These are phyloP conservation scores for Gallinago media DNA, from an alignment of 2,113 vertebrate species.

Conservation along the genomic window DNA sequence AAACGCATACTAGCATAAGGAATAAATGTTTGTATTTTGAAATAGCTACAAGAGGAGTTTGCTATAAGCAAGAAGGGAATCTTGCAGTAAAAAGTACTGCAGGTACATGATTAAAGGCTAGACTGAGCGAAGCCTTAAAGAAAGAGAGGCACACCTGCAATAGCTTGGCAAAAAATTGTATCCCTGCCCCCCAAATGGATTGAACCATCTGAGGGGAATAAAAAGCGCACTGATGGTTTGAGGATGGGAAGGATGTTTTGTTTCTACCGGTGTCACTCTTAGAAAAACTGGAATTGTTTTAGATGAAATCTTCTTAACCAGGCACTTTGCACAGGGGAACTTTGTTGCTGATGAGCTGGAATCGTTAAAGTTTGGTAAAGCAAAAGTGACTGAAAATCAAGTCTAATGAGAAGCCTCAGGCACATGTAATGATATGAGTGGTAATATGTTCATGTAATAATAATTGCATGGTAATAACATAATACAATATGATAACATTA, in stretches of 20 bases:
- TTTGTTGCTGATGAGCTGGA: not conserved
- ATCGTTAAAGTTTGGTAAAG: not conserved
- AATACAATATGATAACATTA: not conserved
- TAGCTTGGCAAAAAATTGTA: not conserved
- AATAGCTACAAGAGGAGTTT: not conserved
- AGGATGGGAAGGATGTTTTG: not conserved
- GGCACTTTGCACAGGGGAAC: not conserved
- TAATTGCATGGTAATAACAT: not conserved
- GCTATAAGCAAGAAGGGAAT: not conserved
- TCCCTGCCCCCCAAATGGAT: not conserved
- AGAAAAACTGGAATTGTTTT: not conserved
- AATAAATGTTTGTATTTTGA: not conserved
- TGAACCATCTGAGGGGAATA: fast-evolving
- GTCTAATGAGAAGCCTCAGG: not conserved
- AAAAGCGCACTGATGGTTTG: not conserved
- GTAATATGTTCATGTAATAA: not conserved
- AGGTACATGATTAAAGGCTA: not conserved
- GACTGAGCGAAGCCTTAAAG: not conserved
- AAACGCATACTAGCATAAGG: not conserved
- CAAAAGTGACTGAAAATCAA: not conserved
- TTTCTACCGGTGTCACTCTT: not conserved
- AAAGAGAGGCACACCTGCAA: fast-evolving
- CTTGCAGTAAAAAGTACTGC: not conserved
- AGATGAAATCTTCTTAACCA: not conserved
- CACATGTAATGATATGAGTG: not conserved